Evolutionary conservation across 2,888 invertebrate species (phyloP).

Genomic region (Pyrrhia umbra): DNA sequence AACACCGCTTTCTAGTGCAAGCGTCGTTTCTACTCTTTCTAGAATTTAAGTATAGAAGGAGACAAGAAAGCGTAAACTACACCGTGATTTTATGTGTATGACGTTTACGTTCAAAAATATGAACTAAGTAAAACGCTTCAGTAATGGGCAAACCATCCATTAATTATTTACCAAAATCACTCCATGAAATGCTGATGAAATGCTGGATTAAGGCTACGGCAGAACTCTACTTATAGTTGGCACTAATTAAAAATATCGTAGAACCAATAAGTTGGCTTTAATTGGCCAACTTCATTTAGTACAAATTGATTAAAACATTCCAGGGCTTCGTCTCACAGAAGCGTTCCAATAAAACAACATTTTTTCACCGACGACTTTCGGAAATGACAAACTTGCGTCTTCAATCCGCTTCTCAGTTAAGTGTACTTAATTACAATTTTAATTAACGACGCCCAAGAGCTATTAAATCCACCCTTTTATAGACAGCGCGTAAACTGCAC

Average conservation of each 20-base stretch:
- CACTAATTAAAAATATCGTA: slow-evolving; percentile 36
- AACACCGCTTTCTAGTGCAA: no score
- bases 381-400: slow-evolving; percentile 50
- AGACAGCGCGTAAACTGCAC: slow-evolving; percentile 31
- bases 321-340: slow-evolving; percentile 22
- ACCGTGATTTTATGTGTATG: no score
- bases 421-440: slow-evolving; percentile 57
- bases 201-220: neutral
- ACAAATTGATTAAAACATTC: slow-evolving; percentile 50
- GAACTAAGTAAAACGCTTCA: no score
- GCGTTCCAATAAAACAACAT: slow-evolving; percentile 24
- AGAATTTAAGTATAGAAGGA: no score
- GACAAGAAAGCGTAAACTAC: no score
- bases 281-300: slow-evolving; percentile 21
- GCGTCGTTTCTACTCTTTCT: no score
- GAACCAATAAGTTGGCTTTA: slow-evolving; percentile 23
- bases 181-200: slow-evolving; percentile 34
- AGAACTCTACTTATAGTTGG: slow-evolving; percentile 5
- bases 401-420: slow-evolving; percentile 41
- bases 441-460: slow-evolving; percentile 43
- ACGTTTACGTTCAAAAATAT: no score
- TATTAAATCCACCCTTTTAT: slow-evolving; percentile 46
- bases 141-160: neutral
- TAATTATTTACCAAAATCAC: slow-evolving; percentile 29
- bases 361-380: slow-evolving; percentile 32